Evolutionary conservation across 2,888 invertebrate species (phyloP).

Genomic region (Corbicula japonica): DNA sequence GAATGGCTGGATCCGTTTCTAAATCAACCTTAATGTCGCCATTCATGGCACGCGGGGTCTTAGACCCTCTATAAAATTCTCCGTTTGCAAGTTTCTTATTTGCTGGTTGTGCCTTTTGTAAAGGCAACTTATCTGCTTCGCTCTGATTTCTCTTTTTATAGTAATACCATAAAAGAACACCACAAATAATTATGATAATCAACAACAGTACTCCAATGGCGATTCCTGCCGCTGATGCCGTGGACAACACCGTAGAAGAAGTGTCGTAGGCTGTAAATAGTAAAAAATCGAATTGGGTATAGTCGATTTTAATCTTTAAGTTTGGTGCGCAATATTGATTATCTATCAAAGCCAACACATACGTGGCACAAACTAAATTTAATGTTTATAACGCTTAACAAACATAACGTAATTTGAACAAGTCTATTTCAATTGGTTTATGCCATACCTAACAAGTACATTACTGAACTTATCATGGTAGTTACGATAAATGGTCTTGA

Average conservation of each 20-base stretch:
- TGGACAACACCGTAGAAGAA: constrained; percentile 49
- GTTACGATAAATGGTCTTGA: too few relatives aligned
- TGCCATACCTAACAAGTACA: too few relatives aligned
- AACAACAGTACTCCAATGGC: constrained; percentile 47
- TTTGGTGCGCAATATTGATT: too few relatives aligned
- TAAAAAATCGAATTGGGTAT: too few relatives aligned
- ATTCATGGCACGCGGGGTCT: constrained; percentile 48
- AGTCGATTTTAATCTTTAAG: too few relatives aligned
- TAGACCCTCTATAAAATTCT: constrained; percentile 45
- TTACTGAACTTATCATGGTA: too few relatives aligned
- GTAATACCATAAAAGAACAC: constrained; percentile 56
- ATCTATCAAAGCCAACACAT: too few relatives aligned
- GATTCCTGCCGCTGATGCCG: constrained; percentile 59
- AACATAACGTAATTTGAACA: too few relatives aligned
- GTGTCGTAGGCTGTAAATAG: constrained; percentile 53
- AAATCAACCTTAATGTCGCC: constrained; percentile 58
- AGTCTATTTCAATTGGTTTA: too few relatives aligned
- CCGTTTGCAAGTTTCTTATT: constrained; percentile 60
- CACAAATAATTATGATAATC: constrained; percentile 44
- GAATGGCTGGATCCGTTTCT: constrained; percentile 43
- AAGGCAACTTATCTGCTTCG: constrained; percentile 45
- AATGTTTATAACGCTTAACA: too few relatives aligned
- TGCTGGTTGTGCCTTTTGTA: constrained; percentile 56
- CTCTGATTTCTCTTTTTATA: constrained; percentile 62
- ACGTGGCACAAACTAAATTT: too few relatives aligned